Conservation (phyloP, 2,888 invertebrate genomes). For the Pterostichus madidus region DNA sequence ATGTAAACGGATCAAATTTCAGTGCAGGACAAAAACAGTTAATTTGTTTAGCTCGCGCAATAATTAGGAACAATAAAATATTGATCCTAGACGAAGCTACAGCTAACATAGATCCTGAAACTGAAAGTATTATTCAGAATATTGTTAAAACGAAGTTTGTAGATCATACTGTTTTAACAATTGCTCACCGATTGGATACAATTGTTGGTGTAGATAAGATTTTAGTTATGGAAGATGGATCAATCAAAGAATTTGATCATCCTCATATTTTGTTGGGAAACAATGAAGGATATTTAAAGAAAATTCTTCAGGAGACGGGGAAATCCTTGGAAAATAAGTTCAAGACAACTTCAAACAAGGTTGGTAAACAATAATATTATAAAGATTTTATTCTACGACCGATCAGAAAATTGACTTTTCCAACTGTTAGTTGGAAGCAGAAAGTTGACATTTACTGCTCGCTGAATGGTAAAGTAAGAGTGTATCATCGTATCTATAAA, state of each 20-base stretch:
- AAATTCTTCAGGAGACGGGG: conserved; percentile 68
- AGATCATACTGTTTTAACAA: conserved; percentile 79
- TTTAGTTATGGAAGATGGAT: conserved; percentile 79
- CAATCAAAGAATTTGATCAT: conserved; percentile 72
- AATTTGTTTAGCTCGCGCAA: conserved; percentile 80
- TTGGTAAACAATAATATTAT: too few relatives aligned
- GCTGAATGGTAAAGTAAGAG: too few relatives aligned
- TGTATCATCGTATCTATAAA: too few relatives aligned
- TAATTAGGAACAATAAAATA: conserved; percentile 78
- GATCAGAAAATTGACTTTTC: too few relatives aligned
- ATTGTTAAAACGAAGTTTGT: conserved; percentile 79
- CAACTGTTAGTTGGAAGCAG: too few relatives aligned
- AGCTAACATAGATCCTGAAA: conserved; percentile 79
- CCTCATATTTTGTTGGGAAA: conserved; percentile 70
- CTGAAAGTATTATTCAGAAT: conserved; percentile 79
- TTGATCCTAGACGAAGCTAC: conserved; percentile 81
- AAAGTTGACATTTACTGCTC: too few relatives aligned
- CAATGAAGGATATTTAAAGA: conserved; percentile 70
- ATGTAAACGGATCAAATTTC: conserved; percentile 76
- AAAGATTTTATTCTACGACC: too few relatives aligned
- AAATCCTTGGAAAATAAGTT: background rate
- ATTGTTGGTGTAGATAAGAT: conserved; percentile 80
- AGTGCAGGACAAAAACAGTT: conserved; percentile 81
- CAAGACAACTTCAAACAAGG: background rate
- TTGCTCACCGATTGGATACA: conserved; percentile 76